A percentile compares a stretch with the other conserved stretches of the same genome.
phyloP scores from a whole-genome alignment of 2,797 vertebrate genomes.

The Serranus cabrilla region DNA sequence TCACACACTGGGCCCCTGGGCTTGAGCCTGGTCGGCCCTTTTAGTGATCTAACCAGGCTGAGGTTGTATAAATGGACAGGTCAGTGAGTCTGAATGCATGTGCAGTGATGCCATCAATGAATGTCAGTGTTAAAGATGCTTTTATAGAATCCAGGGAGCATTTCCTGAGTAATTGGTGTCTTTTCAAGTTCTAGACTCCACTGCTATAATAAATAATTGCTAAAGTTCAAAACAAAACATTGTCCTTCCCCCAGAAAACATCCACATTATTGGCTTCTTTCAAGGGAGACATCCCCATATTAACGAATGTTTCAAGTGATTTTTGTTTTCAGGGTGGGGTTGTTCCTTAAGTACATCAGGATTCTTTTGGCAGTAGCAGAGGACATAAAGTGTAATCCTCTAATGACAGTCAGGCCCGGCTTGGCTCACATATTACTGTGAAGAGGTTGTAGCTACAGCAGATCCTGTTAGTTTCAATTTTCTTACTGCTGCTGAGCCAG shows the following conservation, averaged over 20 bases:
- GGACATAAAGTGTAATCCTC: constrained; percentile 80
- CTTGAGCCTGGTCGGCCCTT: too few relatives aligned
- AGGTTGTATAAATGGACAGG: background rate
- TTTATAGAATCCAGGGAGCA: background rate
- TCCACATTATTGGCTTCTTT: constrained; percentile 40
- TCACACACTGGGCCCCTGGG: too few relatives aligned
- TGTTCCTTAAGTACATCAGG: constrained; percentile 52
- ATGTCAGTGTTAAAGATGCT: constrained; percentile 12
- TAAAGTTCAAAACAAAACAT: constrained; percentile 23
- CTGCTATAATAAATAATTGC: constrained; percentile 14
- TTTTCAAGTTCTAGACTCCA: constrained; percentile 20
- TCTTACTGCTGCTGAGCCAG: constrained; percentile 82
- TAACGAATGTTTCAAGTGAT: constrained; percentile 65
- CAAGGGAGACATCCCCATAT: constrained; percentile 35
- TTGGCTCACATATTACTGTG: constrained; percentile 73
- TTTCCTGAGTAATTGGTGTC: constrained; percentile 1
- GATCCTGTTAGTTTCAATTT: constrained; percentile 85
- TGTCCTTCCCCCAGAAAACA: constrained; percentile 15
- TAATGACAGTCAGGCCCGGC: constrained; percentile 75
- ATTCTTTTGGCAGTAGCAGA: constrained; percentile 66
- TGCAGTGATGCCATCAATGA: constrained; percentile 5
- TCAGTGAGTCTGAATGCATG: background rate
- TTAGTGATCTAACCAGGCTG: too few relatives aligned
- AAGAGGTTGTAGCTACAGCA: constrained; percentile 71
- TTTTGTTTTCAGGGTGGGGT: constrained; percentile 50